Evolutionary conservation across 2,888 invertebrate species (phyloP).

Genomic region (Sericinus montela): DNA sequence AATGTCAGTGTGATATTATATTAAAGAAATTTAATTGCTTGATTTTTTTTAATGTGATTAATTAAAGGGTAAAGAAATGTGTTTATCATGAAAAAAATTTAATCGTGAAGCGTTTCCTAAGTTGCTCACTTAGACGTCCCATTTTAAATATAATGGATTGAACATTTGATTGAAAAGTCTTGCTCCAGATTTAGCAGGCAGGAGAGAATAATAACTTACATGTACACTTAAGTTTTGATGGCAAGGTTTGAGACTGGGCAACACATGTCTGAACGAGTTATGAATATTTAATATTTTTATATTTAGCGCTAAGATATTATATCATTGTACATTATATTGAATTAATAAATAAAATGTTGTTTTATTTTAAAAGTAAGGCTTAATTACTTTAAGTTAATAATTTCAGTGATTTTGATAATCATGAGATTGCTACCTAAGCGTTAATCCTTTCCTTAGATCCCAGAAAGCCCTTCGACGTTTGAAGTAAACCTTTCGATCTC

Average conservation of each 20-base stretch:
- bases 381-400: too few relatives aligned
- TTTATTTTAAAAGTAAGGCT: slow-evolving; percentile 28
- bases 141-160: slow-evolving; percentile 30
- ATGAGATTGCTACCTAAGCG: too few relatives aligned
- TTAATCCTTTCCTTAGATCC: too few relatives aligned
- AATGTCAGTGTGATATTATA: slow-evolving; percentile 49
- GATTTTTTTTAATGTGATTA: not conserved
- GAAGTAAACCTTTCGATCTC: too few relatives aligned
- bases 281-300: slow-evolving; percentile 73
- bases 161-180: slow-evolving; percentile 14
- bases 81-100: not conserved
- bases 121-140: slow-evolving; percentile 55
- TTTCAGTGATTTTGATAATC: too few relatives aligned
- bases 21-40: slow-evolving; percentile 30
- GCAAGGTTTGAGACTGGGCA: slow-evolving; percentile 35
- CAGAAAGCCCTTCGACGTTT: too few relatives aligned
- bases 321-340: slow-evolving; percentile 70
- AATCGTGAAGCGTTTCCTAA: slow-evolving; percentile 6
- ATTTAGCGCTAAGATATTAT: slow-evolving; percentile 69
- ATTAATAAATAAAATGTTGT: slow-evolving; percentile 49
- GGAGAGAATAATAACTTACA: too few relatives aligned
- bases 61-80: too few relatives aligned
- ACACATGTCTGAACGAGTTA: slow-evolving; percentile 40
- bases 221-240: slow-evolving; percentile 19
- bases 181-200: slow-evolving; percentile 14